Conservation (phyloP, 2,797 vertebrate genomes). For the Streptopelia turtur region DNA sequence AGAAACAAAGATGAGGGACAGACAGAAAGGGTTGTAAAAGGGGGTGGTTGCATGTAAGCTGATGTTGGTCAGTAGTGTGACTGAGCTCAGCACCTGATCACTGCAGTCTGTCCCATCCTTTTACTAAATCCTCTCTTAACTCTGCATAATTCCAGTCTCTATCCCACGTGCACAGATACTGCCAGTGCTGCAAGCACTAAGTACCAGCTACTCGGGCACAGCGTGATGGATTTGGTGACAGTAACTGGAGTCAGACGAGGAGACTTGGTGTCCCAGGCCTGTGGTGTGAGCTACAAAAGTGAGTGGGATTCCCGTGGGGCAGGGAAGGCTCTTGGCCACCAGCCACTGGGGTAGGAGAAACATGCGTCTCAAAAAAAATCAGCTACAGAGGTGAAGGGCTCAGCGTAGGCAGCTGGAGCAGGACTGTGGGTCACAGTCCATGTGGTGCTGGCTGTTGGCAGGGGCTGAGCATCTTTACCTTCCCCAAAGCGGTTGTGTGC, state of each 20-base stretch:
- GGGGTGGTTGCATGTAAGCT: accelerated
- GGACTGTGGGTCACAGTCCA: neutral
- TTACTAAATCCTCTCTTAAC: neutral
- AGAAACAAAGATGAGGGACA: neutral
- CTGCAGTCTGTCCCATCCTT: neutral
- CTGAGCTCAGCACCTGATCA: accelerated
- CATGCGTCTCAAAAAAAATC: neutral
- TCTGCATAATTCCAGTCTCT: neutral
- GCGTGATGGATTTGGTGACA: neutral
- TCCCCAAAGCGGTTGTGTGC: accelerated
- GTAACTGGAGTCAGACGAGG: neutral
- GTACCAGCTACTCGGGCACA: neutral
- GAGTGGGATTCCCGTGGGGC: neutral
- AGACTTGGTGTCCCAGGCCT: neutral
- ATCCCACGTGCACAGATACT: accelerated
- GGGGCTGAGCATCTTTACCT: neutral
- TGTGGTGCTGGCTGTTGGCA: neutral
- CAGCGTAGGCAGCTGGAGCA: neutral
- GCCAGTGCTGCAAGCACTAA: neutral
- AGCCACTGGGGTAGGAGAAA: neutral
- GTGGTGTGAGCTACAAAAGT: neutral
- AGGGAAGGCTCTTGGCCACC: neutral
- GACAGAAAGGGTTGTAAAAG: neutral
- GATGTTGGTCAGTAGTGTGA: neutral
- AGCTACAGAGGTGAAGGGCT: neutral